These are phyloP conservation scores for Sebastes flavidus DNA, from an alignment of 2,797 vertebrate species.

Conservation along the genomic window DNA sequence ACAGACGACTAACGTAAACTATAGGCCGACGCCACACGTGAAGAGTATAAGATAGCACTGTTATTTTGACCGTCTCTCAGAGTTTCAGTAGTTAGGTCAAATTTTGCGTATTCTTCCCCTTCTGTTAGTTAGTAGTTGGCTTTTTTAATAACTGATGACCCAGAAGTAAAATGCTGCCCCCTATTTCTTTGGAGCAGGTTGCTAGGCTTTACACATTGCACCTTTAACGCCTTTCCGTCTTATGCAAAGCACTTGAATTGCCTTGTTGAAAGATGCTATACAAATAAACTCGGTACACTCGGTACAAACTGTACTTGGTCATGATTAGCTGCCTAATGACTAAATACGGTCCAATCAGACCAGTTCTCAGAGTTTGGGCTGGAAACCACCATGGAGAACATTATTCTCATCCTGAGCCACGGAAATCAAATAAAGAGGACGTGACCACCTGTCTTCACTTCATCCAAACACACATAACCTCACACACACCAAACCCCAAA, in stretches of 20 bases:
- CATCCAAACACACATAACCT: conserved; percentile 7
- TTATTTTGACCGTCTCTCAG: no score
- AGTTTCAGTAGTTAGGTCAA: no score
- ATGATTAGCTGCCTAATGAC: not conserved
- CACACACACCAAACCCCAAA: conserved; percentile 36
- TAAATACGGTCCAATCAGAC: not conserved
- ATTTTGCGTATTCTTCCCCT: not conserved
- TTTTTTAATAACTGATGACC: not conserved
- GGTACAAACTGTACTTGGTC: not conserved
- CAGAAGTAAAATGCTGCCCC: not conserved
- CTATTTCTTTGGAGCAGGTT: not conserved
- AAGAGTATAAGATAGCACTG: no score
- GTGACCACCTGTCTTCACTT: conserved; percentile 6
- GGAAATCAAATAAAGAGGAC: not conserved
- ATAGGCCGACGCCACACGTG: no score
- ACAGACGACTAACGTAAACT: no score
- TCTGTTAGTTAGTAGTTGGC: not conserved
- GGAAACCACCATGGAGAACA: not conserved
- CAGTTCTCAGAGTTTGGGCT: not conserved
- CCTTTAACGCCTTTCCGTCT: not conserved
- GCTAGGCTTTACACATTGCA: not conserved
- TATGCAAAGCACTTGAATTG: not conserved
- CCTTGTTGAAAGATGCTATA: not conserved
- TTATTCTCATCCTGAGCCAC: not conserved
- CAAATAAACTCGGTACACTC: not conserved